Conservation (phyloP, 2,888 invertebrate genomes). For the Phengaris arion region DNA sequence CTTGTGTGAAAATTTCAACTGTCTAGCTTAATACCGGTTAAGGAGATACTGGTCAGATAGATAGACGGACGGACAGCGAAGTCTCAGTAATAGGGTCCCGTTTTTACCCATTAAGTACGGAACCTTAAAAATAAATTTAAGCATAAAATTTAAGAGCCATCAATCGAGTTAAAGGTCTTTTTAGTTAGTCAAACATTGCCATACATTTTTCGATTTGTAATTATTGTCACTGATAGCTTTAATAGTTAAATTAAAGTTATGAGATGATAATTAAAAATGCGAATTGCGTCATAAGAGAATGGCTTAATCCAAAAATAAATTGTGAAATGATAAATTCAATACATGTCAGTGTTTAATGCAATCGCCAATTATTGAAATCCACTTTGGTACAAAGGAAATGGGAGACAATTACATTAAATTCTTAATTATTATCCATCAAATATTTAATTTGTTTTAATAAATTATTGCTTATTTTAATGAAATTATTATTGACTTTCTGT, state of each 20-base stretch:
- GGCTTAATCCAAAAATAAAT: neutral
- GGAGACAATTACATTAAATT: neutral
- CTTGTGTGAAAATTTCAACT: too few relatives aligned
- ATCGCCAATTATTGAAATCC: conserved; percentile 7
- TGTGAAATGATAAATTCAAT: neutral
- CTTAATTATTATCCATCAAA: neutral
- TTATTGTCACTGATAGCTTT: neutral
- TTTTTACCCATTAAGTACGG: too few relatives aligned
- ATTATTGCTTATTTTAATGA: neutral
- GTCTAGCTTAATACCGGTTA: too few relatives aligned
- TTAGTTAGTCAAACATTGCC: too few relatives aligned
- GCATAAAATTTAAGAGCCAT: too few relatives aligned
- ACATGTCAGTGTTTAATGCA: neutral
- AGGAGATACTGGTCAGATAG: too few relatives aligned
- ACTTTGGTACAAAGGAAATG: neutral
- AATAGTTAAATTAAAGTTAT: neutral
- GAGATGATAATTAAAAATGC: neutral
- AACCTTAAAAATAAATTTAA: too few relatives aligned
- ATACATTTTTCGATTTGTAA: neutral
- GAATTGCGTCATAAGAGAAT: neutral
- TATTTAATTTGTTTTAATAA: neutral
- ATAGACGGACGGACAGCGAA: too few relatives aligned
- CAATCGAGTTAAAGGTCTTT: too few relatives aligned
- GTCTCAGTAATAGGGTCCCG: too few relatives aligned
- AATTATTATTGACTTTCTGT: too few relatives aligned